Evolutionary conservation across 1,140 invertebrate species (phyloP).

Genomic region (Anthonomus grandis): DNA sequence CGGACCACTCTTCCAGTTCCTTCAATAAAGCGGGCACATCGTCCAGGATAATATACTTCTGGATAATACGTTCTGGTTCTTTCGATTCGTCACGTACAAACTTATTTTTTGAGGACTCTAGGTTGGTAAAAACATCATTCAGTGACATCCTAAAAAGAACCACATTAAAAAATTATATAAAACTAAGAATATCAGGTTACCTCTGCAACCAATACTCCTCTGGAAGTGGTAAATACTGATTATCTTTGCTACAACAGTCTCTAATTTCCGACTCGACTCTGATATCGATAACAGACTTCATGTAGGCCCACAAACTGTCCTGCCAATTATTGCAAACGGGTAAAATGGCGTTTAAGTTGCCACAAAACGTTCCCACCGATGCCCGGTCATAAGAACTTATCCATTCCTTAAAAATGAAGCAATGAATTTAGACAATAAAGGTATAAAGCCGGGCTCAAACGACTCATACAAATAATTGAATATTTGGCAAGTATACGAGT

Average conservation of each 20-base stretch:
- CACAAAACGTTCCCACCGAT: conserved; percentile 61
- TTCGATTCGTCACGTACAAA: conserved; percentile 54
- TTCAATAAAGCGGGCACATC: conserved; percentile 62
- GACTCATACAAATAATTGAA: conserved; percentile 2
- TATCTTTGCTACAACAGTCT: conserved; percentile 50
- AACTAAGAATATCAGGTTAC: conserved; percentile 41
- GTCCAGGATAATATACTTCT: conserved; percentile 75
- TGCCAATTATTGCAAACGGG: conserved; percentile 78
- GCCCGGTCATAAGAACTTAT: conserved; percentile 41
- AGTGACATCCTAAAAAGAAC: conserved; percentile 57
- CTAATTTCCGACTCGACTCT: conserved; percentile 70
- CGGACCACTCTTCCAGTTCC: conserved; percentile 53
- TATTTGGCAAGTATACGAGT: too few species aligned
- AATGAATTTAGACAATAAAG: not conserved
- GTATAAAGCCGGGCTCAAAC: too few species aligned
- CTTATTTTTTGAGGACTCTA: conserved; percentile 56
- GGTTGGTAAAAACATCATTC: conserved; percentile 67
- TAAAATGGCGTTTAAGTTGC: conserved; percentile 72
- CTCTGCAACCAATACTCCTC: conserved; percentile 77
- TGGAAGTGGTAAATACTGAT: conserved; percentile 58
- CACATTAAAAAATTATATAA: conserved; percentile 3
- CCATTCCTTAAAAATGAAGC: conserved; percentile 32
- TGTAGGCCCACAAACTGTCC: conserved; percentile 87
- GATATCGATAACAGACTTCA: conserved; percentile 78
- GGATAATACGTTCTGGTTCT: conserved; percentile 64